Evolutionary conservation across 2,797 vertebrate genomes (phyloP).

Genomic region (Simalia tracyae): DNA sequence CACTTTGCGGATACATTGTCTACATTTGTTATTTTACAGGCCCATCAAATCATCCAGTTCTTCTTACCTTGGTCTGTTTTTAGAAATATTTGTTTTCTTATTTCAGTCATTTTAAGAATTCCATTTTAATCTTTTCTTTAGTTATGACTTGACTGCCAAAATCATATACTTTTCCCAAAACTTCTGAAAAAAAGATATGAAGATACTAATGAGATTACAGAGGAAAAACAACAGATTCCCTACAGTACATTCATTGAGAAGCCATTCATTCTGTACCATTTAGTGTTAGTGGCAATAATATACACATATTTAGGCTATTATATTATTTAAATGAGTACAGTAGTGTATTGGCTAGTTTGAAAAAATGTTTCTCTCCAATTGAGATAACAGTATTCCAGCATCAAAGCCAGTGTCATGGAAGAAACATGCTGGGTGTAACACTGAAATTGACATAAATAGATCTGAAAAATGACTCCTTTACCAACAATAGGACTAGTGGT

Average conservation of each 20-base stretch:
- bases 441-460: neutral
- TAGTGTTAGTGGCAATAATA: neutral
- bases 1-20: neutral
- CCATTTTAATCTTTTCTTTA: neutral
- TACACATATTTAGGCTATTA: neutral
- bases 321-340: neutral
- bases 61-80: neutral
- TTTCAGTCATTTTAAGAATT: neutral
- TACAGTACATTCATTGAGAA: neutral
- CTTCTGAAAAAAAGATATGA: neutral
- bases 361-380: neutral
- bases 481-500: neutral
- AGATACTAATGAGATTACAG: neutral
- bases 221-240: neutral
- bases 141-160: neutral
- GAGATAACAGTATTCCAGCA: neutral
- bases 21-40: neutral
- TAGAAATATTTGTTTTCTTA: neutral
- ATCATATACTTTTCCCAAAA: neutral
- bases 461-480: neutral
- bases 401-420: neutral
- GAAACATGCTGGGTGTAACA: neutral
- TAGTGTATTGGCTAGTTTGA: neutral
- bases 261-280: neutral
- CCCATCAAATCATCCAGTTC: neutral